Conservation (phyloP, 1,140 invertebrate species). For the Brachionus plicatilis region DNA sequence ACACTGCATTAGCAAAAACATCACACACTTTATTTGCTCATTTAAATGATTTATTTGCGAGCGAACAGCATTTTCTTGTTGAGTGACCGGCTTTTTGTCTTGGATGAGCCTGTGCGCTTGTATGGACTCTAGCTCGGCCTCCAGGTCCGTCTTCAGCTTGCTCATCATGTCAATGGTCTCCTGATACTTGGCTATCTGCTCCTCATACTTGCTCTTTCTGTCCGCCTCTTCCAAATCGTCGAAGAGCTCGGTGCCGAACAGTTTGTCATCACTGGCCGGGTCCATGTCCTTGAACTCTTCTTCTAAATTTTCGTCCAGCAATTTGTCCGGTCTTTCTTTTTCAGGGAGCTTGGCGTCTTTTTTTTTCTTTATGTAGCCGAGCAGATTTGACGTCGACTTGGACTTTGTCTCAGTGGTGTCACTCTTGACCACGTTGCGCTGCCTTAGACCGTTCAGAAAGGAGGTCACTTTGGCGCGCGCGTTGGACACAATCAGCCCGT, state of each 20-base stretch:
- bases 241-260: conserved; percentile 18
- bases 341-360: neutral
- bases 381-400: neutral
- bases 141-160: neutral
- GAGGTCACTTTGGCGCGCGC: neutral
- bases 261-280: neutral
- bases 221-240: neutral
- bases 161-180: conserved; percentile 14
- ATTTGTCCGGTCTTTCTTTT: neutral
- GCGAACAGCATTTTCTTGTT: neutral
- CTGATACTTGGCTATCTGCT: conserved; percentile 16
- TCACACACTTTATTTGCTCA: conserved; percentile 27
- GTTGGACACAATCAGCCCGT: neutral
- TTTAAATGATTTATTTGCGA: conserved; percentile 23
- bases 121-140: neutral
- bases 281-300: conserved; percentile 32
- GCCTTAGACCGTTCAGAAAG: neutral
- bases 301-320: neutral
- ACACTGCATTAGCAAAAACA: conserved; percentile 29
- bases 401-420: neutral
- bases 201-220: conserved; percentile 5
- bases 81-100: neutral
- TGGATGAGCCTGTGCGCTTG: neutral
- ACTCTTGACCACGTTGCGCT: neutral
- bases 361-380: neutral